Base-by-base conservation (phyloP, 1,140 invertebrate species). In the Pseudomyrmex pallidus region DNA sequence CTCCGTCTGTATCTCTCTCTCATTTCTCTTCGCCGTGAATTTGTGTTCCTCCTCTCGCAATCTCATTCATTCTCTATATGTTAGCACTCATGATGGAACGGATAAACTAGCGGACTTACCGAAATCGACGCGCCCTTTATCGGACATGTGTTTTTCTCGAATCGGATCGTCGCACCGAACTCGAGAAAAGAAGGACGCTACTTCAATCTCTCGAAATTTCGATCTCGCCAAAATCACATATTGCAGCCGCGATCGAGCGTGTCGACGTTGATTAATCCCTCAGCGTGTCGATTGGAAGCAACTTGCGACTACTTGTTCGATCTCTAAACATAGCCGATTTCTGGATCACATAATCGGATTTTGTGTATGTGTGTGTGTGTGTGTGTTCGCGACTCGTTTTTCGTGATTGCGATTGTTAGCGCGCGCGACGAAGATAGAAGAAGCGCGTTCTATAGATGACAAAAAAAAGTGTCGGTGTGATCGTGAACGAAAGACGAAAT, bases 51-150 rank as follows among this genome's bases (percentile, higher is more conserved):
- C 13, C n/a, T 74, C 52, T 64, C 62, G 52, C 57, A 78, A 70
- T 52, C 35, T 80, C 68, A 87, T 76, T 88, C 86, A 78, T 64
- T 63, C 59, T 74, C 85, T 83, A 86, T 80, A 44, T 86, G 87
- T 83, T 89, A 74, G 74, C 87, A 84, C 77, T 86, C 77, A 90
- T 82, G 74, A 90, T 91, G 92, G 91, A 94, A 93, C 91, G 92
- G 93, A 93, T 92, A 90, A 92, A 91, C 87, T 90, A 87, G 91
- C 76, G 70, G 88, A 86, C 87, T 85, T 59, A 85, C 46, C 72
- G 50, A 77, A 83, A 82, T 72, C 74, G 66, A 67, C 57, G 76
- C 72, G 66, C 35, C 56, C 46, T n/a, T 77, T 84, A 82, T 59
- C 54, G 62, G 15, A 17, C 48, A 78, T 22, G 52, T 57, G 52